Evolutionary conservation across 2,888 invertebrate species (phyloP), one percentile per base, ranked within the genome.

Genomic region (Eilema sororculum): DNA sequence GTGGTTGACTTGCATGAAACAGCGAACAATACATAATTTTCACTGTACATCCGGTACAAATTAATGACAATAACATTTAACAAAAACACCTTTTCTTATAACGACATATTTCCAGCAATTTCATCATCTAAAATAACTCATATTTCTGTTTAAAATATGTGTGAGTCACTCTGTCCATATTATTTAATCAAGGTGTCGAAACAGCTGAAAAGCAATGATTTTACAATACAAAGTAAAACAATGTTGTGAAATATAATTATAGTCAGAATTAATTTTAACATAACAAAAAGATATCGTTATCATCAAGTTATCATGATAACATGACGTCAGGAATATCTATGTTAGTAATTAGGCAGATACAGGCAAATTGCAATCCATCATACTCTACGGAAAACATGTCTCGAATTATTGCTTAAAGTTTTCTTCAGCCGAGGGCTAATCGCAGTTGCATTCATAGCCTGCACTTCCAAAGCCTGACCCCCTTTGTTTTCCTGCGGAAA

Each of bases 1-100:
- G 16, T 16, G 16, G 37, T 62, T 37, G 62, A 24, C 37, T 24
- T 37, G 22, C 20, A 46, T 52, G 52, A 24, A 9, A 24, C 3
- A 41, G 24, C 6, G 41, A 41, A 62, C 37, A 62, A 62, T 62
- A 62, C 24, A 25, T 24, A 62, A 62, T 8, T 20, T 41, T 9
- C 24, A 41, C 25, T n/a, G 52, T 52, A 52, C 52, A 62, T 62
- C 37, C 16, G 37, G 37, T 62, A 62, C n/a, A 52, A 52, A 65
- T 30, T 28, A 52, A 65, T 65, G 22, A 65, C 56, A 56, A 65
- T 56, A 65, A 56, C 28, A 69, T 76, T 77, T 67, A 37, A 68
- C 75, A 46, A 46, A 5, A 46, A 46, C 46, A 52, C 52, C n/a
- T 62, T 62, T 25, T 25, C 22, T 62, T 64, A 52, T 12, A 65